Percentiles rank a stretch among this genome's conserved stretches.
These are phyloP conservation scores for Schizopygopsis pylzovi DNA, from an alignment of 2,797 vertebrate species.

Conservation along the genomic window DNA sequence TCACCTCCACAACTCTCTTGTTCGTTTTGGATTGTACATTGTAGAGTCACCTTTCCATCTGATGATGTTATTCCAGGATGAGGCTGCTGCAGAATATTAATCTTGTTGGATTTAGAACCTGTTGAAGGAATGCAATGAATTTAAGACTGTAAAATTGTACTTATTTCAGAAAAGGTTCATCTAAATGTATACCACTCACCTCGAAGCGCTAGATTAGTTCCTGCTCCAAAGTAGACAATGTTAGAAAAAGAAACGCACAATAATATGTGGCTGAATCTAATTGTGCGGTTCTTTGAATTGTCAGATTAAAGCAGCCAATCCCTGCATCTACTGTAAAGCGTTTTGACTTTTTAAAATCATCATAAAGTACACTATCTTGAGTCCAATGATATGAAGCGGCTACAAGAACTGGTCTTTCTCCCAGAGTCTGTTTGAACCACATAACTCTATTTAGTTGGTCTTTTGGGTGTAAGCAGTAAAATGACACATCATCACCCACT, in stretches of 20 bases:
- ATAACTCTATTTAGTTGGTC: slow-evolving; percentile 23
- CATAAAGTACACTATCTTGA: neutral
- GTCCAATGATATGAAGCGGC: slow-evolving; percentile 19
- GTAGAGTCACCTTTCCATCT: slow-evolving; percentile 45
- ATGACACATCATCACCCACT: slow-evolving; percentile 30
- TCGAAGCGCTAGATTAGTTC: slow-evolving; percentile 31
- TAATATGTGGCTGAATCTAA: slow-evolving; percentile 36
- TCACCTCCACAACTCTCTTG: slow-evolving; percentile 48
- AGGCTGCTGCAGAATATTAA: slow-evolving; percentile 22
- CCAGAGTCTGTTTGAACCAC: slow-evolving; percentile 39
- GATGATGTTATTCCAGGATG: neutral
- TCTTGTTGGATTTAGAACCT: slow-evolving; percentile 23
- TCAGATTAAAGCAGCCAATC: slow-evolving; percentile 21
- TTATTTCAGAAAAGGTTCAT: neutral
- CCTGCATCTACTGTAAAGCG: neutral
- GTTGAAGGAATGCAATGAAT: neutral
- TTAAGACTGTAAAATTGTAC: neutral
- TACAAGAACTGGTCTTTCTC: slow-evolving; percentile 26
- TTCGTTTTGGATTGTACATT: slow-evolving; percentile 40
- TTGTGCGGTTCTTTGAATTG: neutral
- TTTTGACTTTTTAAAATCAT: slow-evolving; percentile 11
- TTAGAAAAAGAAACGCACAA: slow-evolving; percentile 39
- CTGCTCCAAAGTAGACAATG: slow-evolving; percentile 25
- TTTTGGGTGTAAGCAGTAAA: slow-evolving; percentile 38
- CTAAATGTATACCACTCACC: slow-evolving; percentile 2